These are phyloP conservation scores for Platycercus adscitus DNA, from an alignment of 2,113 vertebrate genomes.

Conservation along the genomic window DNA sequence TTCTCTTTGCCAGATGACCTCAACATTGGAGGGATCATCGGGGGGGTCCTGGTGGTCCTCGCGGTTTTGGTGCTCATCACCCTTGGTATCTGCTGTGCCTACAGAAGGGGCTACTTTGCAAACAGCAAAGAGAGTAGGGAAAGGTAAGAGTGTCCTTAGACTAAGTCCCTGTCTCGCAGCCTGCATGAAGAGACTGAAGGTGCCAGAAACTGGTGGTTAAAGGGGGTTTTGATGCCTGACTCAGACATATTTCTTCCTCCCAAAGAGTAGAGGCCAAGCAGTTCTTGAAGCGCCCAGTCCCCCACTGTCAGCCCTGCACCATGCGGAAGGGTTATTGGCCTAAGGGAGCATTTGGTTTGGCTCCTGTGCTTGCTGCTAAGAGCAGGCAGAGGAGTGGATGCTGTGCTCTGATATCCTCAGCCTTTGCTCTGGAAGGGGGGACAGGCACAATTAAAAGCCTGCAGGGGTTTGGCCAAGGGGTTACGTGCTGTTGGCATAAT, in stretches of 20 bases:
- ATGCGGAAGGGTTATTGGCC: not conserved
- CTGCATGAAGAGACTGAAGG: not conserved
- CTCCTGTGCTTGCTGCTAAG: not conserved
- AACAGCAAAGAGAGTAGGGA: constrained; percentile 84
- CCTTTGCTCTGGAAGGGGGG: not conserved
- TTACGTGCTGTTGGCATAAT: not conserved
- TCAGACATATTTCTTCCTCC: not conserved
- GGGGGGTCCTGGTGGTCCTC: constrained; percentile 84
- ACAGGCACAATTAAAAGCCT: not conserved
- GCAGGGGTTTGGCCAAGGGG: not conserved
- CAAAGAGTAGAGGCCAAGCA: not conserved
- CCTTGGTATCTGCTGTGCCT: constrained; percentile 85
- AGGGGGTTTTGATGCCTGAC: not conserved
- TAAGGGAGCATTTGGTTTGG: not conserved
- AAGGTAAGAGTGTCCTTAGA: constrained; percentile 72
- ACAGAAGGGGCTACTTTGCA: constrained; percentile 87
- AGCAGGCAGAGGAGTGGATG: not conserved
- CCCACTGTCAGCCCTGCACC: not conserved
- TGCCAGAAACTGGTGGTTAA: not conserved
- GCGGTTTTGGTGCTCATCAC: constrained; percentile 80
- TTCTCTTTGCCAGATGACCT: constrained; percentile 85
- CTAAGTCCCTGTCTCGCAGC: not conserved
- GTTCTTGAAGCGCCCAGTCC: not conserved
- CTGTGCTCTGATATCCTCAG: not conserved
- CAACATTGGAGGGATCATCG: constrained; percentile 89